These are phyloP conservation scores for Hipposideros larvatus DNA, from an alignment of 2,797 vertebrate species.

Conservation along the genomic window DNA sequence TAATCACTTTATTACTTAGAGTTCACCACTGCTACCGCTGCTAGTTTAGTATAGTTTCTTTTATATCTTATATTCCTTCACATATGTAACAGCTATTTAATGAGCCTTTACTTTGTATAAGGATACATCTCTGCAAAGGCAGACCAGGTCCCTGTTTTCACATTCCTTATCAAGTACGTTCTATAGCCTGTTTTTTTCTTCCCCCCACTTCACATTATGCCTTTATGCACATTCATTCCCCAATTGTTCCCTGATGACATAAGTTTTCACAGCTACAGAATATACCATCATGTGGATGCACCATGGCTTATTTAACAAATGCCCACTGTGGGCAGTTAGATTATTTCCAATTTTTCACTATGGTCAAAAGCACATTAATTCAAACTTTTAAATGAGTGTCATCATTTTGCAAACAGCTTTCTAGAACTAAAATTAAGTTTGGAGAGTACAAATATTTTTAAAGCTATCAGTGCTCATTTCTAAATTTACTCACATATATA, in stretches of 20 bases:
- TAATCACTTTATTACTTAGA: background rate
- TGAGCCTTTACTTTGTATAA: background rate
- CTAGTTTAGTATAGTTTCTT: constrained; percentile 5
- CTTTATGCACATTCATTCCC: background rate
- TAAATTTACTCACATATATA: background rate
- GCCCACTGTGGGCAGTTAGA: background rate
- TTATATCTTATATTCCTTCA: background rate
- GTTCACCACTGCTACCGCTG: background rate
- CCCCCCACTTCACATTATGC: background rate
- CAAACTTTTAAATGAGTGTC: background rate
- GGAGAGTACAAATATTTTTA: constrained; percentile 20
- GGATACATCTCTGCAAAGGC: background rate
- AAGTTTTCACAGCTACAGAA: background rate
- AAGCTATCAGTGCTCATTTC: background rate
- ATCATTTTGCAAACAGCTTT: background rate
- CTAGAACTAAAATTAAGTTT: constrained; percentile 16
- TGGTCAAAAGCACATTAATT: background rate
- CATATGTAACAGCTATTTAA: background rate
- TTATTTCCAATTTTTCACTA: background rate
- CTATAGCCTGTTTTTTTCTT: background rate
- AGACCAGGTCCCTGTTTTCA: background rate
- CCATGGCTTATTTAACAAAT: constrained; percentile 17
- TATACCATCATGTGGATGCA: background rate
- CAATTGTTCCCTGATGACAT: background rate
- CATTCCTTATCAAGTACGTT: background rate